These are phyloP conservation scores for Antitype chi DNA, from an alignment of 2,888 invertebrate genomes.

Conservation along the genomic window DNA sequence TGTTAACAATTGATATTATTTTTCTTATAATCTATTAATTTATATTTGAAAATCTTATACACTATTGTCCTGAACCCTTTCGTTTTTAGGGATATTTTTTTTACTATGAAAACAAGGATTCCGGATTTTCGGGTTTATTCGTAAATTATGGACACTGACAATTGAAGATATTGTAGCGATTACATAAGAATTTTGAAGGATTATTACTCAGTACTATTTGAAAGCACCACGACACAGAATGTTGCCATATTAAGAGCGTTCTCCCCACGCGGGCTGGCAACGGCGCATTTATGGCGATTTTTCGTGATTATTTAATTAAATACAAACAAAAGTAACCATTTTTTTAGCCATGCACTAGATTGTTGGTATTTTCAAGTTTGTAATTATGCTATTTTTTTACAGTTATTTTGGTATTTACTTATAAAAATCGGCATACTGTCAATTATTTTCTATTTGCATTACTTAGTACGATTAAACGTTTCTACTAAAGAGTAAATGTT, in stretches of 20 bases:
- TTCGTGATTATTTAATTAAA: no score
- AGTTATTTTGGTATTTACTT: no score
- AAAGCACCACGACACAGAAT: neutral
- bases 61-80: slow-evolving; percentile 56
- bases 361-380: no score
- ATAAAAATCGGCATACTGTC: no score
- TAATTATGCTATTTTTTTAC: no score
- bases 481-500: no score
- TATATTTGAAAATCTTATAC: slow-evolving; percentile 66
- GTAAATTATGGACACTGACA: neutral
- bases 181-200: neutral
- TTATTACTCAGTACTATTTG: neutral
- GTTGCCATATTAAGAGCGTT: neutral
- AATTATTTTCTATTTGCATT: no score
- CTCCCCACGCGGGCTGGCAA: no score
- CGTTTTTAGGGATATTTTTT: slow-evolving; percentile 8
- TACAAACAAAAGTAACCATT: no score
- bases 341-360: no score
- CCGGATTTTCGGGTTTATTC: slow-evolving; percentile 12
- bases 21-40: slow-evolving; percentile 66
- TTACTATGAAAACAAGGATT: slow-evolving; percentile 19
- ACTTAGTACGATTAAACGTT: no score
- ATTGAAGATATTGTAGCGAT: neutral
- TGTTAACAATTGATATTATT: slow-evolving; percentile 68
- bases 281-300: no score